Evolutionary conservation across 2,888 invertebrate species (phyloP), one percentile per base, ranked within the genome.

Genomic region (Blastobasis adustella): DNA sequence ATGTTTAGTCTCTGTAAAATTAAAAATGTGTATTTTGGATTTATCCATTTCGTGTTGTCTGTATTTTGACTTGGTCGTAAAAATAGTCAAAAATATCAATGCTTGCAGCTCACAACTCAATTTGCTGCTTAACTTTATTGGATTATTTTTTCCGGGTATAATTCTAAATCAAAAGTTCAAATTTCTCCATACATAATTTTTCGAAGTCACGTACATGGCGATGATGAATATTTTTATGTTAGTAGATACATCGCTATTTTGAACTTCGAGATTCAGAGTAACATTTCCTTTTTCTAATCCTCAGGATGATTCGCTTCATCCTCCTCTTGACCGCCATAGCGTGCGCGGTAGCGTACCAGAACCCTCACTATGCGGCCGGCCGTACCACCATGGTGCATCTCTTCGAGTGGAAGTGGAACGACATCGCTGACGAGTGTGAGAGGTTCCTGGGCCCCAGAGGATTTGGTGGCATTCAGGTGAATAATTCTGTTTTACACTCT

Each of bases 341-440:
- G 42, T 43, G 71, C 57, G 76, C 75, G 1, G 50, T 72, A 47
- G 83, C 78, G 8, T 90, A 88, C 66, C 90, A 90, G 58, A 83
- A 91, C 71, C 90, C 91, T 0, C 72, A 92, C 75, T 91, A 90
- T 73, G 89, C 81, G 47, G 68, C 75, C 0, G 90, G 90, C 41
- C 86, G 92, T 10, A 90, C 90, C 9, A 90, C 91, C 0, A 94
- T 95, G 77, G 94, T 94, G 0, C 94, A 94, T 66, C 79, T 94
- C 9, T 94, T 94, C 60, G 95, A 96, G 72, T 96, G 96, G 96
- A 94, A 93, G 73, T 96, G 93, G 92, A 78, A 85, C 23, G 95
- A 95, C 65, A 93, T 96, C 45, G 96, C 95, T 0, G 83, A 77
- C 37, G 96, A 96, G 73, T 96, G 96, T 69, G 95, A 95, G 69